phyloP scores from a whole-genome alignment of 2,888 invertebrate species.

The Nebria brevicollis region DNA sequence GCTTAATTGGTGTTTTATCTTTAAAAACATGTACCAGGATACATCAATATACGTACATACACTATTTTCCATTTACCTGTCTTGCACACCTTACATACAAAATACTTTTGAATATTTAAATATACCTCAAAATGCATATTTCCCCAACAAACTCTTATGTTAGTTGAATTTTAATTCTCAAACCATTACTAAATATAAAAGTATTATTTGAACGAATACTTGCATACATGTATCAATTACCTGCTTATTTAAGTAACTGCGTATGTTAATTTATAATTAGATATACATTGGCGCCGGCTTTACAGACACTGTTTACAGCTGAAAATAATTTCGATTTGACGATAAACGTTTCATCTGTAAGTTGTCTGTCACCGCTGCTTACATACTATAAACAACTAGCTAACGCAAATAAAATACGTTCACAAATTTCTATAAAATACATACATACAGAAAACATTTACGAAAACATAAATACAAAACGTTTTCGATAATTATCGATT shows the following conservation, averaged over 20 bases:
- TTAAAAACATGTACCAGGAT: slow-evolving; percentile 26
- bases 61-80: slow-evolving; percentile 10
- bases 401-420: slow-evolving; percentile 4
- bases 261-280: slow-evolving; percentile 37
- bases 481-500: not conserved
- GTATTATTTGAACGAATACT: too few relatives aligned
- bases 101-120: not conserved
- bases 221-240: not conserved
- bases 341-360: slow-evolving; percentile 25
- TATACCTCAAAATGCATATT: too few relatives aligned
- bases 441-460: not conserved
- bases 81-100: slow-evolving; percentile 1
- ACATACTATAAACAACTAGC: slow-evolving; percentile 15
- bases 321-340: slow-evolving; percentile 42
- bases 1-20: slow-evolving; percentile 44
- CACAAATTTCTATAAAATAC: not conserved
- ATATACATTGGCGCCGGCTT: slow-evolving; percentile 26
- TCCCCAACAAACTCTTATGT: too few relatives aligned
- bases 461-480: not conserved
- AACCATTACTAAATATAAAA: too few relatives aligned
- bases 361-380: slow-evolving; percentile 29
- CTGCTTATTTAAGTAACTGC: slow-evolving; percentile 3
- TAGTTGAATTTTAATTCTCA: too few relatives aligned
- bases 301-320: slow-evolving; percentile 15
- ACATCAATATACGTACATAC: not conserved